Percentiles rank a stretch among this genome's conserved stretches.
Evolutionary conservation across 2,797 vertebrate species (phyloP).

Genomic region (Mionectes olivaceus): DNA sequence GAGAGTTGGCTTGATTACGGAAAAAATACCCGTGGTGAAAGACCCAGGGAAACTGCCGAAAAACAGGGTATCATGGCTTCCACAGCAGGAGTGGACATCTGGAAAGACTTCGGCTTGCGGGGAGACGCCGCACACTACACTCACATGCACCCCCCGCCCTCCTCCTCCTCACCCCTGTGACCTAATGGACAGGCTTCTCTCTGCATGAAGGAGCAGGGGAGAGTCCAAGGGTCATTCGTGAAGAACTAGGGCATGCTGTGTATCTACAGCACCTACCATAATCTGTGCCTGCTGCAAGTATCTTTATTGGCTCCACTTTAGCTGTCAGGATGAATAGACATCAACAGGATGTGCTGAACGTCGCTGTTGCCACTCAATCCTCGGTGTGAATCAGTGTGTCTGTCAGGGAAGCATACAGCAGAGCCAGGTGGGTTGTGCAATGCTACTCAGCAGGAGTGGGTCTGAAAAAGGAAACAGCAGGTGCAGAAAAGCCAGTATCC

Average conservation of each 20-base stretch:
- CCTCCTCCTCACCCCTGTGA: neutral
- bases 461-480: neutral
- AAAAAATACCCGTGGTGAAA: neutral
- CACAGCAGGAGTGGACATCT: neutral
- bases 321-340: constrained; percentile 14
- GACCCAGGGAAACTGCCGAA: neutral
- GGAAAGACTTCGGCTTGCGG: neutral
- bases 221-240: neutral
- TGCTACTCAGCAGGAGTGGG: neutral
- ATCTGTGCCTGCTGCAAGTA: neutral
- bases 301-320: constrained; percentile 1
- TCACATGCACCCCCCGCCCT: neutral
- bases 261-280: neutral
- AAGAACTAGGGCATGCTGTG: constrained; percentile 11
- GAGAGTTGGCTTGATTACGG: neutral
- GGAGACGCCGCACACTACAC: neutral
- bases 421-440: neutral
- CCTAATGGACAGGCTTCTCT: neutral
- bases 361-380: fast-evolving
- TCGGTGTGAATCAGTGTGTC: fast-evolving
- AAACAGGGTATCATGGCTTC: fast-evolving
- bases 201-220: neutral
- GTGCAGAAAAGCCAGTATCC: fast-evolving
- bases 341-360: neutral
- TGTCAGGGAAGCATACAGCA: neutral